Evolutionary conservation across 2,797 vertebrate species (phyloP).

Genomic region (Atherinosoma microstoma): DNA sequence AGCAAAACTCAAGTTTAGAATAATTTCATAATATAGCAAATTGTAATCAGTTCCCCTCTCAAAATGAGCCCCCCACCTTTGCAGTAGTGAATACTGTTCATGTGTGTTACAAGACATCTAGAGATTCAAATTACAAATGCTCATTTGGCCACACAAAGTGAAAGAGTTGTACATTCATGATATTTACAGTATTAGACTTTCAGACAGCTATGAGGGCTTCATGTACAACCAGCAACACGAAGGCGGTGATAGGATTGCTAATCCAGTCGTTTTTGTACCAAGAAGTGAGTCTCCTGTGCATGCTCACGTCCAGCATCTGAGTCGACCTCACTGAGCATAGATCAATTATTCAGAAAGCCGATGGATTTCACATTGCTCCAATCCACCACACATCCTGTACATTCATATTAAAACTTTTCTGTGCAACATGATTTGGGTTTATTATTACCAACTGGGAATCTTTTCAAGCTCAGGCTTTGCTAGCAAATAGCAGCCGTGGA

Average conservation of each 20-base stretch:
- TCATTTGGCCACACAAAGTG: constrained; percentile 50
- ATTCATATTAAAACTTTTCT: constrained; percentile 69
- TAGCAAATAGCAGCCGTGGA: constrained; percentile 41
- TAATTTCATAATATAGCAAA: constrained; percentile 74
- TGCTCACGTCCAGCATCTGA: constrained; percentile 41
- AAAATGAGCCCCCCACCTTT: constrained; percentile 16
- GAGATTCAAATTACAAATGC: constrained; percentile 26
- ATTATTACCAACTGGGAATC: constrained; percentile 38
- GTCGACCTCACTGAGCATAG: constrained; percentile 39
- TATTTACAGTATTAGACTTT: constrained; percentile 74
- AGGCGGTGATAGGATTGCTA: constrained; percentile 33
- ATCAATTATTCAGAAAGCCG: constrained; percentile 40
- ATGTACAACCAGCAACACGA: constrained; percentile 42
- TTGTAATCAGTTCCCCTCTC: constrained; percentile 44
- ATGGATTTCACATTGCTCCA: constrained; percentile 35
- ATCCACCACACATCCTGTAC: constrained; percentile 51
- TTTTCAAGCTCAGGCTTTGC: constrained; percentile 42
- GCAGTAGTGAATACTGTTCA: constrained; percentile 60
- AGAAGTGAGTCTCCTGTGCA: constrained; percentile 50
- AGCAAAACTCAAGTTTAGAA: constrained; percentile 78
- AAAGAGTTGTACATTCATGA: constrained; percentile 73
- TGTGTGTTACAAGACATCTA: constrained; percentile 31
- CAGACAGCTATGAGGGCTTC: constrained; percentile 35
- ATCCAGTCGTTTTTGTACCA: constrained; percentile 43
- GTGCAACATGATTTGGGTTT: constrained; percentile 69